Evolutionary conservation across 2,113 vertebrate genomes (phyloP).

Genomic region (Ochotona princeps): DNA sequence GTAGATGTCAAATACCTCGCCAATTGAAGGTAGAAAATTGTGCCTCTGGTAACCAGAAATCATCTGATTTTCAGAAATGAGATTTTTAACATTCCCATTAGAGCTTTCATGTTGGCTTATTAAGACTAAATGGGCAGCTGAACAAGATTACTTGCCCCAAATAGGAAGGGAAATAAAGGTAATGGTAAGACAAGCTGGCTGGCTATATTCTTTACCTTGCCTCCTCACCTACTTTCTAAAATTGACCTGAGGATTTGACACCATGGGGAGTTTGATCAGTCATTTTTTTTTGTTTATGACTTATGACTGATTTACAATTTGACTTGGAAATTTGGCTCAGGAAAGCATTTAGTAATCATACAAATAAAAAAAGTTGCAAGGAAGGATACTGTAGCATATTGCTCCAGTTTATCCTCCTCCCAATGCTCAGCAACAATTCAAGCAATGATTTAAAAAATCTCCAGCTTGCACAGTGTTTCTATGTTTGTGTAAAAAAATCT

Average conservation of each 20-base stretch:
- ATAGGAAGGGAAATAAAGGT: slow-evolving; percentile 62
- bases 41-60: slow-evolving; percentile 70
- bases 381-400: slow-evolving; percentile 7
- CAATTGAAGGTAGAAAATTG: slow-evolving; percentile 51
- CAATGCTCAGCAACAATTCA: slow-evolving; percentile 8
- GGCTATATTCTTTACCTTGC: slow-evolving; percentile 16
- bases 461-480: neutral
- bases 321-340: slow-evolving; percentile 27
- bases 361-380: neutral
- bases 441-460: neutral
- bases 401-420: neutral
- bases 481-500: neutral
- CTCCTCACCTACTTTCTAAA: slow-evolving; percentile 14
- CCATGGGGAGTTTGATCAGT: neutral
- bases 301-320: slow-evolving; percentile 26
- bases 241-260: slow-evolving; percentile 42
- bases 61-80: slow-evolving; percentile 64
- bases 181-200: slow-evolving; percentile 50
- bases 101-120: slow-evolving; percentile 64
- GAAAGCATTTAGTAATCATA: slow-evolving; percentile 31
- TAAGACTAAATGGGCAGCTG: slow-evolving; percentile 65
- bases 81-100: slow-evolving; percentile 68
- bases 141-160: slow-evolving; percentile 61
- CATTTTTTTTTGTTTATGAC: slow-evolving; percentile 51
- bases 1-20: slow-evolving; percentile 62